Evolutionary conservation across 2,113 vertebrate genomes (phyloP), one percentile per base, ranked within the genome.

Genomic region (Strix aluco): DNA sequence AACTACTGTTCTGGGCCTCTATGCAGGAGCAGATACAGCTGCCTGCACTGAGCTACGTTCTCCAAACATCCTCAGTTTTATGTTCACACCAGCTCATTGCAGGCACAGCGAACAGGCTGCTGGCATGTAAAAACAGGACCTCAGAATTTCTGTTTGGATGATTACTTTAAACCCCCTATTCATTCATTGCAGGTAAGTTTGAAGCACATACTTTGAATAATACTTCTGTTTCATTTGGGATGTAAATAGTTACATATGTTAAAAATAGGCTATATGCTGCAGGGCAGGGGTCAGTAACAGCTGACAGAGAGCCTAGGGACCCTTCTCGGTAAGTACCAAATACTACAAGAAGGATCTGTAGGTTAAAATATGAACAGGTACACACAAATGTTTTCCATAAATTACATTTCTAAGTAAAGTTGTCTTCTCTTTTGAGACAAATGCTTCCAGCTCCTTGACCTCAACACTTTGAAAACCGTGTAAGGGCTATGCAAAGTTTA

Each of bases 91-190:
- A 57, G 42, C 58, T 72, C 63, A 7, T 32, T 4, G 65, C 40
- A 40, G 70, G 17, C 30, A 46, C 21, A 26, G 61, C 0, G 0
- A 66, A 44, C 15, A 49, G 42, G 15, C 42, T 47, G 29, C 30
- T 26, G 40, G 26, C 52, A 49, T 11, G 4, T 27, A 40, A 23
- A 84, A 81, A 40, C 12, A 49, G 25, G 11, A 73, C 57, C 12
- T 49, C 69, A 0, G 27, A 29, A 46, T 20, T 49, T 16, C 71
- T n/a, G 5, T 9, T 19, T 13, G 63, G n/a, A 22, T 9, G 2
- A 30, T 22, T 38, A 38, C 29, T 59, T 78, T 36, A 65, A 25
- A 10, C n/a, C 40, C 55, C 13, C 29, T 51, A 5, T 26, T 58
- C 15, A 38, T 27, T 69, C 59, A 55, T 3, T 9, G 23, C 11